Evolutionary conservation across 2,888 invertebrate genomes (phyloP).

Genomic region (Troides aeacus): DNA sequence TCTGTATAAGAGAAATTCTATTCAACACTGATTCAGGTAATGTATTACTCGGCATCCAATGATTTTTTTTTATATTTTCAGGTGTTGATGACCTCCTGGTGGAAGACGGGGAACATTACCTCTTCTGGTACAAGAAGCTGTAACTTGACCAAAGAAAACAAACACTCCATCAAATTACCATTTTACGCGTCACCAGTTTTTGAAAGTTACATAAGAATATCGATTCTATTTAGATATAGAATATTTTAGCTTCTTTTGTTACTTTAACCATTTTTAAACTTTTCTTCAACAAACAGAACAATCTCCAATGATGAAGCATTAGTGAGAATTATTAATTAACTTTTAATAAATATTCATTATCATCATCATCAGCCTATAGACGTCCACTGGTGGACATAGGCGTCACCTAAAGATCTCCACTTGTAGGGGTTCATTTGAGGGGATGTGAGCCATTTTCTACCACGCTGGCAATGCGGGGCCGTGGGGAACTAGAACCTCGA

Average conservation of each 20-base stretch:
- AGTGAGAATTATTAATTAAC: too few species aligned
- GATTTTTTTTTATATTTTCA: slow-evolving; percentile 60
- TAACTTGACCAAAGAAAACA: slow-evolving; percentile 65
- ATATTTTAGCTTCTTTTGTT: background rate
- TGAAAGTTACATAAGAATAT: slow-evolving; percentile 7
- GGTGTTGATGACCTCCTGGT: slow-evolving; percentile 93
- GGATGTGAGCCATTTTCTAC: too few species aligned
- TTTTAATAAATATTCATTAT: too few species aligned
- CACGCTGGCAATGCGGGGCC: too few species aligned
- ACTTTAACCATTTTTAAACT: background rate
- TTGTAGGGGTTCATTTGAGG: too few species aligned
- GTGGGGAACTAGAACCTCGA: too few species aligned
- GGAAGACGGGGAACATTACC: slow-evolving; percentile 92
- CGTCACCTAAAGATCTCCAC: too few species aligned
- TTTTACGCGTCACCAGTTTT: slow-evolving; percentile 16
- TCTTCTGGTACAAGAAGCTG: slow-evolving; percentile 96
- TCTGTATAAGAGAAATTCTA: too few species aligned
- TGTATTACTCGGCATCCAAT: background rate
- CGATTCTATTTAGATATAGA: slow-evolving; percentile 1
- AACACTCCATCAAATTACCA: background rate
- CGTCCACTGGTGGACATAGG: too few species aligned
- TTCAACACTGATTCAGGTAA: background rate
- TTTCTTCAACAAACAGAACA: background rate
- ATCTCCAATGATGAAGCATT: too few species aligned
- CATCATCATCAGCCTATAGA: too few species aligned